Evolutionary conservation across 2,113 vertebrate genomes (phyloP).

Genomic region (Arothron firmamentum): DNA sequence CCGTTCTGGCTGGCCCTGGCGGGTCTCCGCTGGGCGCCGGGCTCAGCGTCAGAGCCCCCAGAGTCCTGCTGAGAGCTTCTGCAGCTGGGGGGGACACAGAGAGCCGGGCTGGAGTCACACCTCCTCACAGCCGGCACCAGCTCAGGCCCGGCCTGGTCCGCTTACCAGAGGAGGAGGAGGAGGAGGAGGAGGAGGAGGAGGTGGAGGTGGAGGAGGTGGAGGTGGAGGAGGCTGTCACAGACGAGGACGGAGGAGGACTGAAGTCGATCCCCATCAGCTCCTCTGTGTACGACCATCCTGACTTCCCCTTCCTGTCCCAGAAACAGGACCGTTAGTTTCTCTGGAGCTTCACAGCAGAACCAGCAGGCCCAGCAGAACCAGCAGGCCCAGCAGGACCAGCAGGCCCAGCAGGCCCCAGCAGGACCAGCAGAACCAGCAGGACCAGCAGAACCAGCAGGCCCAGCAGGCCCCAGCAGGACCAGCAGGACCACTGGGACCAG

Average conservation of each 20-base stretch:
- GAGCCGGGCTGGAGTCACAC: too few species aligned
- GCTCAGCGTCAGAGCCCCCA: constrained; percentile 27
- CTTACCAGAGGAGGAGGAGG: constrained; percentile 48
- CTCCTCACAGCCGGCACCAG: too few species aligned
- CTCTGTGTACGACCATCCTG: constrained; percentile 62
- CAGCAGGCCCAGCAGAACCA: too few species aligned
- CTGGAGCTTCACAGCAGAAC: too few species aligned
- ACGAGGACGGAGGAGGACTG: constrained; percentile 11
- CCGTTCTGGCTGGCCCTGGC: neutral
- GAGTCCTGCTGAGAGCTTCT: constrained; percentile 25
- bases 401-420: too few species aligned
- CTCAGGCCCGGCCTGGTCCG: too few species aligned
- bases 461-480: too few species aligned
- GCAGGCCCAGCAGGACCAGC: too few species aligned
- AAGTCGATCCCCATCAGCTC: constrained; percentile 73
- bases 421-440: too few species aligned
- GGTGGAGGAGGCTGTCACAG: neutral
- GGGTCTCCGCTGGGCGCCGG: constrained; percentile 4
- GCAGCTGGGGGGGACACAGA: neutral
- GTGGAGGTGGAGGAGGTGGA: constrained; percentile 10
- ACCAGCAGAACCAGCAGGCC: too few species aligned
- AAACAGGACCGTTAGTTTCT: too few species aligned
- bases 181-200: constrained; percentile 3
- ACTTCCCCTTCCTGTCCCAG: neutral
- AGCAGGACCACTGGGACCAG: too few species aligned